Conservation (phyloP, 2,113 vertebrate genomes). For the Callipepla squamata region DNA sequence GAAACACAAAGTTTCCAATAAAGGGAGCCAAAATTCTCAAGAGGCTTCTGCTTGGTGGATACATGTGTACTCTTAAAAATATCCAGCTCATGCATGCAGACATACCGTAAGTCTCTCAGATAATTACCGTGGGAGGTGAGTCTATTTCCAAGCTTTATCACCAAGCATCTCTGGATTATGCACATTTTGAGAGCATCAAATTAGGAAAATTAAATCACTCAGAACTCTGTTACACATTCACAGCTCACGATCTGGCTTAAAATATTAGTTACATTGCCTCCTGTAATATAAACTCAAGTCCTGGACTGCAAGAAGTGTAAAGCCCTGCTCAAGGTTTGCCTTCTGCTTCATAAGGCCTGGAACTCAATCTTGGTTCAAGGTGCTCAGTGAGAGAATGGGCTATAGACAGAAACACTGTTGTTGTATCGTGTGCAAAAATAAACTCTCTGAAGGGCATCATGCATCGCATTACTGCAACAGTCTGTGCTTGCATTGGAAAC, state of each 20-base stretch:
- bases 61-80: neutral
- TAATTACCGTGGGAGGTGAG: neutral
- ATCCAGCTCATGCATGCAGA: neutral
- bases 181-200: neutral
- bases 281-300: neutral
- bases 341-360: neutral
- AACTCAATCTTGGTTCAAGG: neutral
- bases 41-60: neutral
- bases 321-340: neutral
- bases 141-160: neutral
- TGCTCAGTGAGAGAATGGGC: neutral
- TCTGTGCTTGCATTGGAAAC: neutral
- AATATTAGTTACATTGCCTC: neutral
- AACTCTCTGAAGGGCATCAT: neutral
- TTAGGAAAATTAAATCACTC: neutral
- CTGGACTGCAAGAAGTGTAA: neutral
- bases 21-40: neutral
- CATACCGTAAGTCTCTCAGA: neutral
- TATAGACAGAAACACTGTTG: neutral
- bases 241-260: neutral
- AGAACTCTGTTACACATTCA: neutral
- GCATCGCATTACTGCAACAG: neutral
- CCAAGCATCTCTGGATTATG: neutral
- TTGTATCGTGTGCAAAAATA: neutral
- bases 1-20: constrained; percentile 16